phyloP scores from a whole-genome alignment of 2,888 invertebrate genomes.

The Drosophila mimetica region DNA sequence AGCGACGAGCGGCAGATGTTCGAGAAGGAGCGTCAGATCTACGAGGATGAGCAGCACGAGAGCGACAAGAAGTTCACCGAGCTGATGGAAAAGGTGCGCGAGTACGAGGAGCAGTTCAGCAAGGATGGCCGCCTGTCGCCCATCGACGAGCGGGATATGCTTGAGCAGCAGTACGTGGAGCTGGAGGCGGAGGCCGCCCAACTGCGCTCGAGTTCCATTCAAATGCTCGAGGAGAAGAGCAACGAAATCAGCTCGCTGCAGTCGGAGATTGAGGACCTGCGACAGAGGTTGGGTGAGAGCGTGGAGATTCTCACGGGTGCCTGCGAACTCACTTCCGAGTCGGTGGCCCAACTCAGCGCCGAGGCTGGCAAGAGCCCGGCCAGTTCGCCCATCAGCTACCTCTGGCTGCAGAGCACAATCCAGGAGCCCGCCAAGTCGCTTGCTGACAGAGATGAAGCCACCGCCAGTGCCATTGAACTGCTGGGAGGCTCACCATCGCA shows the following conservation, averaged over 20 bases:
- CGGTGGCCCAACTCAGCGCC: conserved; percentile 56
- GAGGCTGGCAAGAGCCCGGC: conserved; percentile 80
- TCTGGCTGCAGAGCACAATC: conserved; percentile 85
- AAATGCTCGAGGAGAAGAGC: conserved; percentile 86
- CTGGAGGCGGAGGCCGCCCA: conserved; percentile 89
- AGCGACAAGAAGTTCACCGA: conserved; percentile 91
- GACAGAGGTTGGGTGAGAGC: conserved; percentile 82
- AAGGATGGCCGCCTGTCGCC: conserved; percentile 88
- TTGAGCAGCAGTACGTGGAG: conserved; percentile 90
- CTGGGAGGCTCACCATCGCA: conserved; percentile 61
- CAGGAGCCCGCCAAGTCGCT: conserved; percentile 83
- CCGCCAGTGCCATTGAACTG: conserved; percentile 47
- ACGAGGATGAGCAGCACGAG: conserved; percentile 90
- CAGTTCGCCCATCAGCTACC: conserved; percentile 85
- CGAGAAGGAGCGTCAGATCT: conserved; percentile 88
- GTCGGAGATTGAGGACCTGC: conserved; percentile 85
- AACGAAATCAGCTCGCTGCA: conserved; percentile 86
- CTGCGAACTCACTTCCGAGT: conserved; percentile 75
- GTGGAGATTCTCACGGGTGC: conserved; percentile 83
- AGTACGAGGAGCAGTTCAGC: conserved; percentile 91
- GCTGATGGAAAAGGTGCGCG: conserved; percentile 90
- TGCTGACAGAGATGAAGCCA: conserved; percentile 58
- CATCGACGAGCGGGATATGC: conserved; percentile 90
- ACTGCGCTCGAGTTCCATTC: conserved; percentile 85
- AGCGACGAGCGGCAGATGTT: conserved; percentile 91